Evolutionary conservation across 2,888 invertebrate species (phyloP), one percentile per base, ranked within the genome.

Genomic region (Mycogona germanica): DNA sequence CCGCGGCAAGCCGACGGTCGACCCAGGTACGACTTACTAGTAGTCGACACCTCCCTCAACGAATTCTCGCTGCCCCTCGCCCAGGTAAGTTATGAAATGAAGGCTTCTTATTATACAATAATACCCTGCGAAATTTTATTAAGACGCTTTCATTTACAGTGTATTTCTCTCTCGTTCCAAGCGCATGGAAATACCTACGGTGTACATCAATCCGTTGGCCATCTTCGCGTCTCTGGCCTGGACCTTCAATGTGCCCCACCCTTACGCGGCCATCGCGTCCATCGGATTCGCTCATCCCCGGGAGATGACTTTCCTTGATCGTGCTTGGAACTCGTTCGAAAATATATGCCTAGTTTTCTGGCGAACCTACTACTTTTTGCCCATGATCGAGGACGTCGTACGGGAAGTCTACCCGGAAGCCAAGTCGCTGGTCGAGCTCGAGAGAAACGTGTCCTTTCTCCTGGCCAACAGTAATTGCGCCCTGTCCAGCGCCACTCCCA

Each of bases 391-490:
- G 14, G 14, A 49, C 7, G 38, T 21, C 32, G 32, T 51, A 19
- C 9, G 29, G 19, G n/a, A 51, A 21, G 26, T 29, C 28, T 21
- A 41, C 21, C 51, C 51, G 2, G 29, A 51, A 7, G 28, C 42
- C 1, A 40, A 40, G 1, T 14, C 76, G 55, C 76, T 81, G 0
- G 80, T 80, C 58, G 81, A 82, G 45, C 74, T 83, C 68, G 76
- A 80, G 0, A 80, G 75, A 64, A 84, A 84, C 64, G 82, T 83
- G 2, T 84, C 84, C 66, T 81, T 87, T 61, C 82, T 87, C 30
- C 72, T 87, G 9, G 86, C 87, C 68, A 87, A 87, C 67, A 84
- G 81, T 17, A 85, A 87, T 64, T 80, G 80, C 51, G 78, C 81
- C 1, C 80, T 87, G 14, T 80, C 84, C 0, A 86, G 86, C 65